Conservation (phyloP, 53 echinoderm and acorn worm genomes). For the Henricia sp. region DNA sequence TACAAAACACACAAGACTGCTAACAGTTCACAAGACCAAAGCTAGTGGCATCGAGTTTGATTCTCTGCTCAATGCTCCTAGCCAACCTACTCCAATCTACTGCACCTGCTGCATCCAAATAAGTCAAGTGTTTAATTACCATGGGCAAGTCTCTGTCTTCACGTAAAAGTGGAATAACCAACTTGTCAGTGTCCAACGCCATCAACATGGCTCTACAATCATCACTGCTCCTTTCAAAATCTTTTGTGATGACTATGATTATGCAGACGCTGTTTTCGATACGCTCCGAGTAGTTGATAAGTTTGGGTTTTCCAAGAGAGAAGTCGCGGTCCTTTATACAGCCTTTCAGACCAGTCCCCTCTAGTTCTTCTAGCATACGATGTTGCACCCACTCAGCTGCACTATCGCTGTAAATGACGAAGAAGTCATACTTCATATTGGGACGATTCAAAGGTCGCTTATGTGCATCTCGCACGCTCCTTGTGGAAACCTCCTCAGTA, state of each 20-base stretch:
- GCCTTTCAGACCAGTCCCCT: slow-evolving; percentile 31
- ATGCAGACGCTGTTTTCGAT: slow-evolving; percentile 26
- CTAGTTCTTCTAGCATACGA: slow-evolving; percentile 27
- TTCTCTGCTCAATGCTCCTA: slow-evolving; percentile 3
- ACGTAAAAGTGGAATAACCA: slow-evolving; percentile 16
- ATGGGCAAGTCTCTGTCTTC: slow-evolving; percentile 4
- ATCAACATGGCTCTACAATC: background rate
- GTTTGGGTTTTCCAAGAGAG: slow-evolving; percentile 1
- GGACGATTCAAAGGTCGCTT: background rate
- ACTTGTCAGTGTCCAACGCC: background rate
- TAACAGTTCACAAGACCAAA: background rate
- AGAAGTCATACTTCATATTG: slow-evolving; percentile 32
- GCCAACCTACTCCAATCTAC: slow-evolving; percentile 21
- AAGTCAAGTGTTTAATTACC: background rate
- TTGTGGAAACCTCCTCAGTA: background rate
- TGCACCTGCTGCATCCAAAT: slow-evolving; percentile 26
- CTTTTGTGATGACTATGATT: slow-evolving; percentile 23
- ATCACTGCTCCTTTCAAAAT: background rate
- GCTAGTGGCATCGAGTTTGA: background rate
- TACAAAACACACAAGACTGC: slow-evolving; percentile 1
- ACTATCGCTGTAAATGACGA: slow-evolving; percentile 22
- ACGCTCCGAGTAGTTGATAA: background rate
- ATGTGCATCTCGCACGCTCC: background rate
- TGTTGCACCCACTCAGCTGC: slow-evolving; percentile 38
- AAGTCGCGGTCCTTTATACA: slow-evolving; percentile 50